Base-by-base conservation (phyloP, 2,113 vertebrate genomes). In the Gymnorhina tibicen region DNA sequence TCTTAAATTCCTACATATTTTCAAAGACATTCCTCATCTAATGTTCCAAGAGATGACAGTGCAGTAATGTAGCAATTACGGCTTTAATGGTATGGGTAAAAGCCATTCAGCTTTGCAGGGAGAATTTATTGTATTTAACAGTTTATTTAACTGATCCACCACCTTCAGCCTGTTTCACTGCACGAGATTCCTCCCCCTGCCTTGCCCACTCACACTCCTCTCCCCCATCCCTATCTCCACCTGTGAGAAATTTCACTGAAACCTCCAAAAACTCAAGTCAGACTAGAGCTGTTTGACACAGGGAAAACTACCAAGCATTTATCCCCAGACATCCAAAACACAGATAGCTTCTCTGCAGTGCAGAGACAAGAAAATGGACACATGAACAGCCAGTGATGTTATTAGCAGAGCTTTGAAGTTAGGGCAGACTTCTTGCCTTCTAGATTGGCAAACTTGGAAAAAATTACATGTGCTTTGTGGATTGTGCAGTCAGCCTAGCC, bases 21-120 rank as follows among this genome's bases (percentile, higher is more conserved):
- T 91, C 80, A 68, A 93, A 94, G 76, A 84, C 83, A 84, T 80
- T 86, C 83, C 79, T 60, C 79, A 70, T 81, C 76, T 84, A 72
- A 64, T 30, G 64, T 91, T 94, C 83, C 83, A 87, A 72, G 56
- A 85, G 68, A 95, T 95, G 93, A 97, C 96, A 84, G 53, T 72
- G 92, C 91, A 93, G 92, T 96, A 93, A 85, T 33, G 73, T 28
- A 92, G 60, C 70, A 78, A 89, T 91, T 86, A 86, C 0, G 0
- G 63, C 44, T 93, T 75, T 69, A 91, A 73, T 19, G 27, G 55
- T 46, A 90, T 1, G 3, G 53, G 62, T 66, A 89, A 89, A 91
- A 95, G 58, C 62, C 41, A 56, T 49, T 91, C 81, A 53, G 74
- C 50, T 85, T 63, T 50, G 67, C 58, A 55, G 6, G 0, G 24